Evolutionary conservation across 2,888 invertebrate species (phyloP).

Genomic region (Thera britannica): DNA sequence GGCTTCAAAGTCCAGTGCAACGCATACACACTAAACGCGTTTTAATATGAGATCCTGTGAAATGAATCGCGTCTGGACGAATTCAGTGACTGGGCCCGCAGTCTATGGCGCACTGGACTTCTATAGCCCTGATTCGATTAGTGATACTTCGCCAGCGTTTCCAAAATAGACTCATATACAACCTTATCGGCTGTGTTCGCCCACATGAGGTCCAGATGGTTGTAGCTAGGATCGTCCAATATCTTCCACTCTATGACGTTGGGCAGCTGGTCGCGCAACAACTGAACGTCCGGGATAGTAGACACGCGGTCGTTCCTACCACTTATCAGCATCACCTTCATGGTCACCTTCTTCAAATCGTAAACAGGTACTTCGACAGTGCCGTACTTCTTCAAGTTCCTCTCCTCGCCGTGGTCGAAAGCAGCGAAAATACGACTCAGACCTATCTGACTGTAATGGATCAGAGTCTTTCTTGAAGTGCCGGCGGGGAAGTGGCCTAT

Average conservation of each 20-base stretch:
- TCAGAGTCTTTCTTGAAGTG: slow-evolving; percentile 53
- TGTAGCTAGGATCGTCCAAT: slow-evolving; percentile 42
- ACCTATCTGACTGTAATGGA: slow-evolving; percentile 54
- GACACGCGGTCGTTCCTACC: slow-evolving; percentile 55
- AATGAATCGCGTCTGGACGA: no score
- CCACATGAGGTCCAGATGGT: slow-evolving; percentile 60
- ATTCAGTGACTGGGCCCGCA: no score
- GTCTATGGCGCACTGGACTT: no score
- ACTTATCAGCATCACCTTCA: slow-evolving; percentile 49
- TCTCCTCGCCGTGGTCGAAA: slow-evolving; percentile 54
- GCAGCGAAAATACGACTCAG: slow-evolving; percentile 46
- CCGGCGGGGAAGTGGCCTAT: slow-evolving; percentile 56
- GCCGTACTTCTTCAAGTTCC: slow-evolving; percentile 51
- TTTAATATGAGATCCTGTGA: no score
- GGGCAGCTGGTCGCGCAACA: slow-evolving; percentile 45
- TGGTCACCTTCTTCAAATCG: slow-evolving; percentile 52
- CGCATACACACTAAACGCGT: no score
- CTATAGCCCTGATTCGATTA: neutral
- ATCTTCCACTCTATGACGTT: slow-evolving; percentile 48
- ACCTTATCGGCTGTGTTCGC: slow-evolving; percentile 43
- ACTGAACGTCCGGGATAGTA: slow-evolving; percentile 48
- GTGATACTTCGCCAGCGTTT: slow-evolving; percentile 39
- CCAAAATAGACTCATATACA: slow-evolving; percentile 42
- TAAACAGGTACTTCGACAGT: slow-evolving; percentile 52
- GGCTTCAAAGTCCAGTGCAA: no score